Evolutionary conservation across 2,113 vertebrate species (phyloP).

Genomic region (Neotoma lepida): DNA sequence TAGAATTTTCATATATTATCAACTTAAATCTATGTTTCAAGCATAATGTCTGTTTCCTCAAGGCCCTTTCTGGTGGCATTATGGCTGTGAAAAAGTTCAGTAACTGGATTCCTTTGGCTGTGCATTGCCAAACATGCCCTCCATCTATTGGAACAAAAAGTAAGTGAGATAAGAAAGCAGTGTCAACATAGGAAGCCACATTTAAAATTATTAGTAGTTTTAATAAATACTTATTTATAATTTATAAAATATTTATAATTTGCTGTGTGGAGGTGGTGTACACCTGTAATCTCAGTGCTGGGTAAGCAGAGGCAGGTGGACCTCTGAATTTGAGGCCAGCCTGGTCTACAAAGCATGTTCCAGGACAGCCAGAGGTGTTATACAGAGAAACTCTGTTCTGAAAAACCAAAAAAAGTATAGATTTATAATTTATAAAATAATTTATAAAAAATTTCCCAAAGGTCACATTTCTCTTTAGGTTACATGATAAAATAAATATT

Average conservation of each 20-base stretch:
- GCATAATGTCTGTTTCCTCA: background rate
- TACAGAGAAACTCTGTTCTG: background rate
- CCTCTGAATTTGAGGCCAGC: background rate
- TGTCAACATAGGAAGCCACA: background rate
- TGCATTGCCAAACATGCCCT: background rate
- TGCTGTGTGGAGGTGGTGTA: fast-evolving
- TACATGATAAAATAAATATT: background rate
- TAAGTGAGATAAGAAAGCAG: background rate
- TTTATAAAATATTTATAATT: background rate
- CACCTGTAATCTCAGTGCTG: background rate
- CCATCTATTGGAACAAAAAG: background rate
- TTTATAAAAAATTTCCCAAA: background rate
- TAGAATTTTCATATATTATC: background rate
- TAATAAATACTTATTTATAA: background rate
- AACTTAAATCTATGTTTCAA: background rate
- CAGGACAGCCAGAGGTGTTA: background rate
- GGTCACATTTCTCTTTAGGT: background rate
- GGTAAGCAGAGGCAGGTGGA: background rate
- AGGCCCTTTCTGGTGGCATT: background rate
- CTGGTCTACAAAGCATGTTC: background rate
- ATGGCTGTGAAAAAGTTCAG: background rate
- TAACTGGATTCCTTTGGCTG: background rate
- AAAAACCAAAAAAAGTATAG: background rate
- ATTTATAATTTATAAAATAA: background rate
- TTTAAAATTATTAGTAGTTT: background rate